Base-by-base conservation (phyloP, 2,888 invertebrate genomes). In the Amblyteles armatorius region DNA sequence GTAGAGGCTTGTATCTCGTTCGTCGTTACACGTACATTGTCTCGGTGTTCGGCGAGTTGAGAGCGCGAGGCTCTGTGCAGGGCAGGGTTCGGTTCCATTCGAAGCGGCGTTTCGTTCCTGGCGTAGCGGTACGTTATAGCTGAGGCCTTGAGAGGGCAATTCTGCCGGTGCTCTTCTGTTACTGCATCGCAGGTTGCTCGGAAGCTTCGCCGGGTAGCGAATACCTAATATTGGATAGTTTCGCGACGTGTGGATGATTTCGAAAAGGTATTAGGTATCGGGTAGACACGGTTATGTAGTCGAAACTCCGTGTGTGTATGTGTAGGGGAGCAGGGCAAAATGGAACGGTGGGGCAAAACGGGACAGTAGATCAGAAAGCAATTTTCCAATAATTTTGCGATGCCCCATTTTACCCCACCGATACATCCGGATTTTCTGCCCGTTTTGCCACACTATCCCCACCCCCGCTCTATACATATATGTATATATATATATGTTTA, bases 11-110 rank as follows among this genome's bases (percentile, higher is more conserved):
- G 3, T 33, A n/a, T 50, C 67, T 22, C 13, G 44, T 44, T 52
- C 67, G 26, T 67, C 67, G 76, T 77, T 67, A 55, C 76, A 52
- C 67, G 76, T 55, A 55, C 67, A 77, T 76, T 76, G 76, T 77
- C 67, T 67, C 33, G 44, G 44, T 19, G 26, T 16, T 77, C 67
- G 60, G 26, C 52, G 60, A 33, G 67, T 50, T 6, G 40, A 55
- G 29, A 26, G 26, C 19, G 9, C 60, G 52, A 55, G 67, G 26
- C 76, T 65, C 52, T 40, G 4, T 40, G 2, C 11, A 9, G 40
- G 40, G 16, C 13, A 16, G 50, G 50, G 52, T 19, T 52, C 9
- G 5, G 65, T 76, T 52, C 52, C 52, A 52, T 76, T 76, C 52
- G 65, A 26, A 9, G 29, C 60, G 60, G 13, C 60, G 60, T 29